These are phyloP conservation scores for Meiosimyza decipiens DNA, from an alignment of 2,888 invertebrate genomes.

Conservation along the genomic window DNA sequence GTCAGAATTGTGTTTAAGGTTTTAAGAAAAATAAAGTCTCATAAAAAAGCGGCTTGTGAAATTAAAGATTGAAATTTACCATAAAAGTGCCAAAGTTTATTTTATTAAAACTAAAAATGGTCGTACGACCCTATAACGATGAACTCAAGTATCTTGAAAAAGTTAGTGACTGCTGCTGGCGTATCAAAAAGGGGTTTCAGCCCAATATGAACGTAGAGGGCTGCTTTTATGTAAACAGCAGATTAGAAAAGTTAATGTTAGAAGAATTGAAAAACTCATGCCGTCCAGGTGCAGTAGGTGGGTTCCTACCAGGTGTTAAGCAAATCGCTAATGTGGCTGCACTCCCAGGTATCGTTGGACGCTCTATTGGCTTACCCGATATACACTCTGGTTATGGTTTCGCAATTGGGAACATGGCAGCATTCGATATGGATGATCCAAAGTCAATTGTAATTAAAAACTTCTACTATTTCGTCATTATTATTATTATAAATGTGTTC, in stretches of 20 bases:
- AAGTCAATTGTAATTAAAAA: constrained; percentile 77
- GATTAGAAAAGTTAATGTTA: constrained; percentile 94
- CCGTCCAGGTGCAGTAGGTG: constrained; percentile 89
- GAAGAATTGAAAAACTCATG: constrained; percentile 94
- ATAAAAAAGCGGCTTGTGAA: too few species aligned
- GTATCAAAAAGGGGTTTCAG: constrained; percentile 98
- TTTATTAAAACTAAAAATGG: constrained; percentile 72
- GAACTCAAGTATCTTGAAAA: constrained; percentile 94
- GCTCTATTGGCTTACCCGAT: constrained; percentile 94
- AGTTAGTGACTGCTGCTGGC: constrained; percentile 85
- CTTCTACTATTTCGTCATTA: constrained; percentile 59
- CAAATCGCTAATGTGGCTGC: constrained; percentile 99
- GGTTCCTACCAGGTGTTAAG: constrained; percentile 97
- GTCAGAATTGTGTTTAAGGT: too few species aligned
- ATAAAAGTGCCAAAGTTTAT: too few species aligned
- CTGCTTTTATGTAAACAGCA: constrained; percentile 76
- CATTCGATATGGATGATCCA: constrained; percentile 94
- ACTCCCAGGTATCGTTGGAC: constrained; percentile 94
- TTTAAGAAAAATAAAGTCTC: not conserved
- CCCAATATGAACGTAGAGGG: constrained; percentile 99
- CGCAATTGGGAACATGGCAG: constrained; percentile 99
- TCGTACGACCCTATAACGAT: constrained; percentile 91
- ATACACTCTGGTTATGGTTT: constrained; percentile 98
- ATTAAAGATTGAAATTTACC: too few species aligned
- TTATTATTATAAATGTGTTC: not conserved